Conservation (phyloP, 2,888 invertebrate genomes). For the Scaptomyza reducta region DNA sequence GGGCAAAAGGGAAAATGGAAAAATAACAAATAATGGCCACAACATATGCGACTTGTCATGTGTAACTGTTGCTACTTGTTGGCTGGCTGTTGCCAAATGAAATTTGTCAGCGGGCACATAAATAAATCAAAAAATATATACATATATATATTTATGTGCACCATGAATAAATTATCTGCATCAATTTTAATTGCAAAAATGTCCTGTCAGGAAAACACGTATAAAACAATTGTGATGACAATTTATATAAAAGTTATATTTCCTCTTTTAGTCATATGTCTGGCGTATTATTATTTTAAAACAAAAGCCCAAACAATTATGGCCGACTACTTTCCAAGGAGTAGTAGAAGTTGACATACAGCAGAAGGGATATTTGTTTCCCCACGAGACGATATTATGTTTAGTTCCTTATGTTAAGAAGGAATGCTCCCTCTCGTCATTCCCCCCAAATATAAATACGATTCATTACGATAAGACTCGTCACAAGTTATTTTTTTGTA, state of each 20-base stretch:
- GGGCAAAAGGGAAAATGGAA: constrained; percentile 1
- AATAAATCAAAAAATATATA: constrained; percentile 41
- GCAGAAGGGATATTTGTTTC: no score
- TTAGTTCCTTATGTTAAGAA: no score
- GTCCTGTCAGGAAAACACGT: constrained; percentile 1
- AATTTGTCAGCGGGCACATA: constrained; percentile 33
- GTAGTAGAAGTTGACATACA: no score
- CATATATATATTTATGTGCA: neutral
- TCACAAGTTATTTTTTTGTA: no score
- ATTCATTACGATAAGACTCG: no score
- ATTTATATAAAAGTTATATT: constrained; percentile 13
- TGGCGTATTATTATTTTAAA: neutral
- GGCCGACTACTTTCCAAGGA: no score
- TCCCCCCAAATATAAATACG: no score
- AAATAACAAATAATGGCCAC: constrained; percentile 11
- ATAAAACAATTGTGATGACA: constrained; percentile 1
- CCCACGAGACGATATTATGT: no score
- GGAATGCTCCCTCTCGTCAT: no score
- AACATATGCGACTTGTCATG: constrained; percentile 40
- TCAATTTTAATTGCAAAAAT: constrained; percentile 51
- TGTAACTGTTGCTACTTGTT: constrained; percentile 12
- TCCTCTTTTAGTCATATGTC: neutral
- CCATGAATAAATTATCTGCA: constrained; percentile 47
- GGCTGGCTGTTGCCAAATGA: constrained; percentile 9
- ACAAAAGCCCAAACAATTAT: no score